A percentile compares a stretch with the other conserved stretches of the same genome.
These are phyloP conservation scores for Campopleginae sp. DNA, from an alignment of 2,888 invertebrate genomes.

Conservation along the genomic window DNA sequence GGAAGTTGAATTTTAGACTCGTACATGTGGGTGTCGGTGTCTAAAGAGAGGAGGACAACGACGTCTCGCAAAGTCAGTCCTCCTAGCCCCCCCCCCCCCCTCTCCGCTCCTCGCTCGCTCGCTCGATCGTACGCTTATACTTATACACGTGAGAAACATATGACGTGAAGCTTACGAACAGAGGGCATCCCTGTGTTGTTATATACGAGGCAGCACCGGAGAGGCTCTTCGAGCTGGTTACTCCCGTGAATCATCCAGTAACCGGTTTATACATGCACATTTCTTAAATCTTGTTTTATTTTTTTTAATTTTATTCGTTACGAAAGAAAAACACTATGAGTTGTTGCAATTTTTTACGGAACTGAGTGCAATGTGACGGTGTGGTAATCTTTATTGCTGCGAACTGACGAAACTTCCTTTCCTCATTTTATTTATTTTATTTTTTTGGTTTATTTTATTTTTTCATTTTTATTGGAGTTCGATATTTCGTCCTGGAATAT, in stretches of 20 bases:
- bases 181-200: conserved; percentile 1
- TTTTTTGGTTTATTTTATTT: not conserved
- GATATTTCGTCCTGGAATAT: not conserved
- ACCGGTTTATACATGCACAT: conserved; percentile 27
- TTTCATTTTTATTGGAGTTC: not conserved
- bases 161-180: conserved; percentile 58
- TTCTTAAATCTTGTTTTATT: conserved; percentile 15
- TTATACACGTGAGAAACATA: conserved; percentile 69
- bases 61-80: conserved; percentile 54
- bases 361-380: not conserved
- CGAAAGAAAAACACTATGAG: conserved; percentile 16
- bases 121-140: conserved; percentile 24
- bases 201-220: not conserved
- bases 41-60: conserved; percentile 57
- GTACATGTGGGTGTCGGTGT: conserved; percentile 50
- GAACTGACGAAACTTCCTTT: not conserved
- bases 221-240: conserved; percentile 17
- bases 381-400: not conserved
- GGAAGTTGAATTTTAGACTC: conserved; percentile 18
- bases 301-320: conserved; percentile 22
- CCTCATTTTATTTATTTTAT: no score
- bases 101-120: no score
- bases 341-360: not conserved
- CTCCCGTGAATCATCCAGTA: conserved; percentile 55
- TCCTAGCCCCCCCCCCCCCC: not conserved